These are phyloP conservation scores for Narcine bancroftii DNA, from an alignment of 2,113 vertebrate genomes.

Conservation along the genomic window DNA sequence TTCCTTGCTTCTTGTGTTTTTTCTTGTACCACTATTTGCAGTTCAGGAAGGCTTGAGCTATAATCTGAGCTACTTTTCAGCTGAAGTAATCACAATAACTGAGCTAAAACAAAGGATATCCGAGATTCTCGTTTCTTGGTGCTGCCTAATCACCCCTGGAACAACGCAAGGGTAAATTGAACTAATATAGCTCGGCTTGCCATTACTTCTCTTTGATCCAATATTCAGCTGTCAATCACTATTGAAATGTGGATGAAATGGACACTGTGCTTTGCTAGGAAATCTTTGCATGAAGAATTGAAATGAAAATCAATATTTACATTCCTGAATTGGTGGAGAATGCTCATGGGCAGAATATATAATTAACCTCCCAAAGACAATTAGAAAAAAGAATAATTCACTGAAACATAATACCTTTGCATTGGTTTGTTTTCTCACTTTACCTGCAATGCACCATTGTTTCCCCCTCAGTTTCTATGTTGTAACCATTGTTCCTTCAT, in stretches of 20 bases:
- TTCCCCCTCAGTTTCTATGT: neutral
- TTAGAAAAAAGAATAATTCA: neutral
- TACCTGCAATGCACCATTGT: neutral
- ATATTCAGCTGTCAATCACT: neutral
- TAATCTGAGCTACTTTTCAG: neutral
- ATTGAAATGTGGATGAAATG: neutral
- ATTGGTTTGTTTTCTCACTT: neutral
- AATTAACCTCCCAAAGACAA: neutral
- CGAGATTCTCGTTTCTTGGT: neutral
- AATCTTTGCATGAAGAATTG: neutral
- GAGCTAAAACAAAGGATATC: neutral
- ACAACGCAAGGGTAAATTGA: neutral
- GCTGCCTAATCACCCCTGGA: neutral
- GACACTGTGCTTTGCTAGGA: neutral
- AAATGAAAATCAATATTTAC: neutral
- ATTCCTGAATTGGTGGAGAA: neutral
- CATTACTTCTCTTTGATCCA: neutral
- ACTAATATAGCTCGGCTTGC: neutral
- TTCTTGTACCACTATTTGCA: neutral
- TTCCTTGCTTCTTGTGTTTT: neutral
- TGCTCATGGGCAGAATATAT: neutral
- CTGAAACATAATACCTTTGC: neutral
- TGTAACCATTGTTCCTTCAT: neutral
- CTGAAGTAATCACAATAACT: neutral
- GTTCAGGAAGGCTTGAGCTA: neutral